Evolutionary conservation across 2,797 vertebrate genomes (phyloP), one percentile per base, ranked within the genome.

Genomic region (Tenualosa ilisha): DNA sequence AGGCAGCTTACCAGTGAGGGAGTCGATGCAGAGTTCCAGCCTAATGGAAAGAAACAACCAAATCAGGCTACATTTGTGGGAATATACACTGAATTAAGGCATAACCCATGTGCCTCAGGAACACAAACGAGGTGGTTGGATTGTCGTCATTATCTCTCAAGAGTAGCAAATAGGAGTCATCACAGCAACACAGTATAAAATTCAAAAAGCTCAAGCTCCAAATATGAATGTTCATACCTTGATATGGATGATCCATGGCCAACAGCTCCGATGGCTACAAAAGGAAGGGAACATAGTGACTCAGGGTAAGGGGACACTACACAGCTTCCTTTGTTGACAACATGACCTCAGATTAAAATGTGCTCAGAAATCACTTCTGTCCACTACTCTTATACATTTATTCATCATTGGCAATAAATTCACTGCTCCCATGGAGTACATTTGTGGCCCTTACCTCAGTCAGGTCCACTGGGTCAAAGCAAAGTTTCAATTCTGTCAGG

Each of bases 121-220:
- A 46, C 7, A 65, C 3, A 51, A 65, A 87, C 89, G 3, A 54
- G 96, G 97, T 98, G 97, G 97, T 96, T 92, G 54, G 11, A 79
- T 72, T 72, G 86, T 99, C 97, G 91, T 99, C 98, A 99, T 91
- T 68, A 84, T 6, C 87, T 8, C 92, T 99, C 97, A 94, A 99
- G 98, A 99, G 98, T 99, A 99, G 98, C 98, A 99, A 99, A 98
- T 97, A 95, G 56, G 1, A 0, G 92, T 98, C 98, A 98, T 99
- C 98, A 98, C 84, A 84, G 92, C 85, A 93, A 95, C 97, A 97
- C 95, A 75, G 15, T 9, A 22, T 3, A 56, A 4, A 3, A 56
- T 20, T 6, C 26, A 5, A n/a, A 50, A 86, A n/a, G 15, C 20
- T 20, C 2, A 17, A 31, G 31, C 31, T 31, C 20, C 0, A 20